Percentiles rank a stretch among this genome's conserved stretches.
Evolutionary conservation across 2,797 vertebrate species (phyloP).

Genomic region (Acanthornis magna): DNA sequence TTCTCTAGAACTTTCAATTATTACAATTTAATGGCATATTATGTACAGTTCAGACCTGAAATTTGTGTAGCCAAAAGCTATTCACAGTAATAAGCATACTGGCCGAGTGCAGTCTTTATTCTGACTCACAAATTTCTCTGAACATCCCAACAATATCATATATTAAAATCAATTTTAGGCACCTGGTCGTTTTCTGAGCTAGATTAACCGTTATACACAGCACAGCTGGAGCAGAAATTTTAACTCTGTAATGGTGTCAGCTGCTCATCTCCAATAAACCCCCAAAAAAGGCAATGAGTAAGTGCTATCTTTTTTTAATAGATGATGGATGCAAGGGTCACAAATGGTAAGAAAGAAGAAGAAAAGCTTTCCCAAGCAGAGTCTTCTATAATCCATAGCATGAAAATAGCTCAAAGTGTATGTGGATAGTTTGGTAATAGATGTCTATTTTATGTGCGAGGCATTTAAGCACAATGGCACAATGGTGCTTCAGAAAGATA

Average conservation of each 20-base stretch:
- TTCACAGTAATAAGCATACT: not conserved
- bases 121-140: not conserved
- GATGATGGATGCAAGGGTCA: not conserved
- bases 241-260: not conserved
- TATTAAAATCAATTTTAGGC: not conserved
- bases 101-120: not conserved
- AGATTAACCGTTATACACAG: not conserved
- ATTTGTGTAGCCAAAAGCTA: not conserved
- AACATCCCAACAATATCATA: not conserved
- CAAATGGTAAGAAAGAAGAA: not conserved
- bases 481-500: not conserved
- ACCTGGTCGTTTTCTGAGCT: not conserved
- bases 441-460: not conserved
- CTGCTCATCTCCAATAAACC: not conserved
- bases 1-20: constrained; percentile 21
- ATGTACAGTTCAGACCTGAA: not conserved
- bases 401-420: not conserved
- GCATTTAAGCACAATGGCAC: not conserved
- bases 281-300: not conserved
- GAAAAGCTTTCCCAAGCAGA: not conserved
- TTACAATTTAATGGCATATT: constrained; percentile 26
- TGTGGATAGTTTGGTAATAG: not conserved
- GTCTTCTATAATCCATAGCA: not conserved
- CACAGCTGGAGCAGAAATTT: not conserved
- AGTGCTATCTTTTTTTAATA: not conserved